Conservation (phyloP, 2,888 invertebrate genomes). For the Eupithecia inturbata region DNA sequence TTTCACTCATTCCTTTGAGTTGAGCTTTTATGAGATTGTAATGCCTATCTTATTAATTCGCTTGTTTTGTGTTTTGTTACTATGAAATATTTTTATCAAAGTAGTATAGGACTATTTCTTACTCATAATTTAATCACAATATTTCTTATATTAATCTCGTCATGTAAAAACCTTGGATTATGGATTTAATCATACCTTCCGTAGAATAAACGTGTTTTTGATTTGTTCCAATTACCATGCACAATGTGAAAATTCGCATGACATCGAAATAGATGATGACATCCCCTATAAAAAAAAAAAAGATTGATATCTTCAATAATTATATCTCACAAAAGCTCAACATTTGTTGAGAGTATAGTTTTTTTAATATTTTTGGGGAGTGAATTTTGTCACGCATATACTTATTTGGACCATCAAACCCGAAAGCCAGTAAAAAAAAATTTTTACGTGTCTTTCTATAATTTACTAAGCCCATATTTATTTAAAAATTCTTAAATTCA, state of each 20-base stretch:
- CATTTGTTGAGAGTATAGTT: slow-evolving; percentile 61
- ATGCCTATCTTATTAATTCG: slow-evolving; percentile 21
- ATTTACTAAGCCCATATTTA: neutral
- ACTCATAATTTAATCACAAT: slow-evolving; percentile 5
- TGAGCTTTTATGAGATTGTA: slow-evolving; percentile 58
- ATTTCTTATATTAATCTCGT: neutral
- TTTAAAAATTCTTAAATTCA: neutral
- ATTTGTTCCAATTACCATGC: neutral
- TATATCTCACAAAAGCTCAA: slow-evolving; percentile 56
- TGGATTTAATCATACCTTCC: neutral
- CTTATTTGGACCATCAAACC: slow-evolving; percentile 52
- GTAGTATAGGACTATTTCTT: slow-evolving; percentile 5
- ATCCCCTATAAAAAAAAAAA: too few species aligned
- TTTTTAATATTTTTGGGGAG: slow-evolving; percentile 20
- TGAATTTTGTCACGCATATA: slow-evolving; percentile 31
- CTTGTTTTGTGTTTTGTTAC: slow-evolving; percentile 14
- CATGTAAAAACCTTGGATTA: neutral
- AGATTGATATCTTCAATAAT: slow-evolving; percentile 12
- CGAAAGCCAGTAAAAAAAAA: neutral
- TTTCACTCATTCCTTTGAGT: slow-evolving; percentile 57
- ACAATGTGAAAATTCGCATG: slow-evolving; percentile 1
- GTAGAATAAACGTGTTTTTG: neutral
- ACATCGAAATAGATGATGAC: neutral
- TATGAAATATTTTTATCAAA: slow-evolving; percentile 13
- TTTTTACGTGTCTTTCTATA: neutral